Evolutionary conservation across 2,797 vertebrate genomes (phyloP).

Genomic region (Chiloscyllium punctatum): DNA sequence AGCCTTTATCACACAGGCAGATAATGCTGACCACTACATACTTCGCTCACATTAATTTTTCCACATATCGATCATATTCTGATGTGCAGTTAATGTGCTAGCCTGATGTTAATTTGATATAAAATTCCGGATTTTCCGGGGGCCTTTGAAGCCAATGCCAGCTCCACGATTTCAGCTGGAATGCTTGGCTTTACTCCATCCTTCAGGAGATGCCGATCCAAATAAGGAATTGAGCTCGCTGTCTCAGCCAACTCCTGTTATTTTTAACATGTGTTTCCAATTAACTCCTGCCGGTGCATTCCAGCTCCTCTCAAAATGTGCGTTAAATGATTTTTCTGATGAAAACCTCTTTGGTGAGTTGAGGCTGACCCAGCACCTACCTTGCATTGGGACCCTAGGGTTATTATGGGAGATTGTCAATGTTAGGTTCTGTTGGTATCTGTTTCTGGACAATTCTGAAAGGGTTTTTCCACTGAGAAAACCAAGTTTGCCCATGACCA

Average conservation of each 20-base stretch:
- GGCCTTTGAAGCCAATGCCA: not conserved
- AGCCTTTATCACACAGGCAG: not conserved
- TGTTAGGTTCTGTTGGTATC: not conserved
- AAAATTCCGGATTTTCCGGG: not conserved
- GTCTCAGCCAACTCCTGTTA: not conserved
- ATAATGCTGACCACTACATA: not conserved
- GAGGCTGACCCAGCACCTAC: not conserved
- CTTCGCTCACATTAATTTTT: not conserved
- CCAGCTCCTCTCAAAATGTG: not conserved
- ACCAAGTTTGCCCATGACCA: too few species aligned
- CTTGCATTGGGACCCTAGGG: not conserved
- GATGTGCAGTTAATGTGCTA: not conserved
- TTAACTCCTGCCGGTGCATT: slow-evolving; percentile 13
- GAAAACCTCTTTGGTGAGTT: not conserved
- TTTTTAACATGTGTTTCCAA: slow-evolving; percentile 35
- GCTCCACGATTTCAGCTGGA: not conserved
- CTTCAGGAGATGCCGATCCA: not conserved
- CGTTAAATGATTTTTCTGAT: not conserved
- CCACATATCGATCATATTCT: not conserved
- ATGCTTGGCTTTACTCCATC: not conserved
- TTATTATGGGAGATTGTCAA: not conserved
- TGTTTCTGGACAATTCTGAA: not conserved
- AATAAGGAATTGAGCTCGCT: slow-evolving; percentile 5
- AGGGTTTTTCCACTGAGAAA: not conserved
- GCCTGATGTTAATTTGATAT: not conserved